Conservation (phyloP, 2,888 invertebrate species). For the Electrophaes corylata region DNA sequence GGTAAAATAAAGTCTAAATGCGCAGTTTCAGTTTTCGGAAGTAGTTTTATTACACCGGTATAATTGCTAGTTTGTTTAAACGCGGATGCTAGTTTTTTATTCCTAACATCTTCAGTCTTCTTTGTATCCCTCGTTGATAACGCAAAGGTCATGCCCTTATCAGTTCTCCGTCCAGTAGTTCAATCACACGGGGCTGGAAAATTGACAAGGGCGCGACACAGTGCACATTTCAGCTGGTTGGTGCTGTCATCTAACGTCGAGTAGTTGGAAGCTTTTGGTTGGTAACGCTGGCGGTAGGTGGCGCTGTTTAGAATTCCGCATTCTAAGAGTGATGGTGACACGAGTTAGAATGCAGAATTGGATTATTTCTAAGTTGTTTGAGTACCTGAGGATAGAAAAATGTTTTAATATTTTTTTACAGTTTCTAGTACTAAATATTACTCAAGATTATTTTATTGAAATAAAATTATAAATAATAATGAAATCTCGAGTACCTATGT, state of each 20-base stretch:
- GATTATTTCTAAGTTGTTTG: neutral
- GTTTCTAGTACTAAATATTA: too few relatives aligned
- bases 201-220: constrained; percentile 94
- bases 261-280: constrained; percentile 43
- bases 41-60: too few relatives aligned
- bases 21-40: too few relatives aligned
- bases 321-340: constrained; percentile 50
- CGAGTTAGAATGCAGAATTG: constrained; percentile 56
- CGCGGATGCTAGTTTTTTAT: neutral
- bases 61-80: too few relatives aligned
- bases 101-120: constrained; percentile 15
- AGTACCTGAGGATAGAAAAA: constrained; percentile 25
- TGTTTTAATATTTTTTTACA: neutral
- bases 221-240: constrained; percentile 43
- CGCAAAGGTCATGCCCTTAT: constrained; percentile 93
- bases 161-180: constrained; percentile 99
- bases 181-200: constrained; percentile 91
- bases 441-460: too few relatives aligned
- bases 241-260: constrained; percentile 52
- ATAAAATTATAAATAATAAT: too few relatives aligned
- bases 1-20: too few relatives aligned
- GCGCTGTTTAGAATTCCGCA: constrained; percentile 52
- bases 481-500: too few relatives aligned
- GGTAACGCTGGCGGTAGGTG: constrained; percentile 35
- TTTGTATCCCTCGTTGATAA: constrained; percentile 41